Evolutionary conservation across 2,888 invertebrate genomes (phyloP).

Genomic region (Catocala fraxini): DNA sequence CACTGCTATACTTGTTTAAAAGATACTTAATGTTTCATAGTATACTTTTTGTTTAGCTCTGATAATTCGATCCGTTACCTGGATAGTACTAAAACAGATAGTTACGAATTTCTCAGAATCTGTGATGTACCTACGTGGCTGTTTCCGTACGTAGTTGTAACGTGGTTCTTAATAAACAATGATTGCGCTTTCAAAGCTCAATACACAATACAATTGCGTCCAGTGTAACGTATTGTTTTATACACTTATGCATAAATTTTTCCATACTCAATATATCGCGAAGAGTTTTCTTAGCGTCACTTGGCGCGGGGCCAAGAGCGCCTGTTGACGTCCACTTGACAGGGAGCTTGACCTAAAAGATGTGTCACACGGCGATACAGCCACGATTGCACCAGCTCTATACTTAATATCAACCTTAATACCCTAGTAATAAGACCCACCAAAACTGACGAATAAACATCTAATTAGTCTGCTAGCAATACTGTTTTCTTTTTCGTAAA

Average conservation of each 20-base stretch:
- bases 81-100: no score
- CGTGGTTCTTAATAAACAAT: background rate
- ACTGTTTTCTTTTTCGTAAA: slow-evolving; percentile 23
- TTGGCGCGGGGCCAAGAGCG: slow-evolving; percentile 76
- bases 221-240: slow-evolving; percentile 5
- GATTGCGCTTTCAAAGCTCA: background rate
- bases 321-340: slow-evolving; percentile 76
- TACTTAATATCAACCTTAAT: slow-evolving; percentile 51
- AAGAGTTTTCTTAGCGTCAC: slow-evolving; percentile 65
- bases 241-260: slow-evolving; percentile 56
- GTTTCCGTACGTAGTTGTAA: no score
- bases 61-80: no score
- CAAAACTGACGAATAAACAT: slow-evolving; percentile 5
- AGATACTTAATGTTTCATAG: no score
- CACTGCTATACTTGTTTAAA: no score
- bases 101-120: no score
- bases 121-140: no score
- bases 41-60: no score
- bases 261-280: slow-evolving; percentile 67
- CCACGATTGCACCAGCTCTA: slow-evolving; percentile 40
- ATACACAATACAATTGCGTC: background rate
- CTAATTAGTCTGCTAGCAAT: slow-evolving; percentile 28
- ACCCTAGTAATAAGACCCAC: slow-evolving; percentile 24
- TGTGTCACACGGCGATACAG: slow-evolving; percentile 57
- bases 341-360: slow-evolving; percentile 80